Base-by-base conservation (phyloP, 2,888 invertebrate genomes). In the Xanthorhoe spadicearia region DNA sequence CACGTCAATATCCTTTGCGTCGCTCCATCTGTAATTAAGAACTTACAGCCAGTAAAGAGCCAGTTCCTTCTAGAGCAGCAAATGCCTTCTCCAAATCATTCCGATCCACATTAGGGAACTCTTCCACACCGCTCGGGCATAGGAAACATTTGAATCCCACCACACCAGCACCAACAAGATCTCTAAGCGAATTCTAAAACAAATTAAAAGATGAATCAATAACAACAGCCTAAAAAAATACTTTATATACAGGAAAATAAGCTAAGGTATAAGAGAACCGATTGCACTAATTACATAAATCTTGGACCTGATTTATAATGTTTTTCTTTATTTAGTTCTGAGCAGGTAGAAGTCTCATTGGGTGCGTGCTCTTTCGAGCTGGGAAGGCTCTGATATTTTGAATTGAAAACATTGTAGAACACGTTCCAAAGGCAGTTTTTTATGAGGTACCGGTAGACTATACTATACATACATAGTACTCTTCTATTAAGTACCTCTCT, bases 131-230 rank as follows among this genome's bases (percentile, higher is more conserved):
- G 67, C 95, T 95, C 0, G 95, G 94, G 74, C 95, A 95, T 2
- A 96, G 86, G 68, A 96, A 96, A 80, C 96, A 96, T 86, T 96
- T 96, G 74, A 96, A 95, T 1, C 96, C 96, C 35, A 96, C 95
- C 0, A 96, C 96, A 1, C 96, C 96, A 59, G 94, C 94, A 8
- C 93, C 84, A 0, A 96, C 90, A 68, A 96, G 85, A 8, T 92
- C 89, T 43, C 85, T 83, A 28, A 96, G 83, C 0, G 95, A 94
- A 69, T 91, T 87, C 95, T 95, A 80, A 46, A 85, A 85, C 66
- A 57, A 51, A 65, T 32, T 64, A 66, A 58, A 48, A 63, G 5
- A 55, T 52, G 43, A 57, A 58, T 60, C 35, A 38, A 46, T 2
- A 65, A 57, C 15, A 58, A 62, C 43, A 60, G 17, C 49, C 28